Evolutionary conservation across 2,888 invertebrate species (phyloP).

Genomic region (Philereme vetulata): DNA sequence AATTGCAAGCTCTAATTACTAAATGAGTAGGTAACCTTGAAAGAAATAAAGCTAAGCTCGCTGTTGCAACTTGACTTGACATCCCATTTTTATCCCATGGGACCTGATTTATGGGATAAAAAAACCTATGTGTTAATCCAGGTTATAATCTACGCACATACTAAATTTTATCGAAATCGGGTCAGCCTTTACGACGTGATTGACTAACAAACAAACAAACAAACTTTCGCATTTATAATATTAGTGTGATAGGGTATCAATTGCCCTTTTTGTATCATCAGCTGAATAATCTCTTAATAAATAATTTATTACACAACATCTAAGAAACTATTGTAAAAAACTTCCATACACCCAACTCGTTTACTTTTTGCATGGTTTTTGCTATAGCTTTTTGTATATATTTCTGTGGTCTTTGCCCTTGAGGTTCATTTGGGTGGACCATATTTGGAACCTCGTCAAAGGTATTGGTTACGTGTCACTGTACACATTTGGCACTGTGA

Average conservation of each 20-base stretch:
- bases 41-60: no score
- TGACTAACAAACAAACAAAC: no score
- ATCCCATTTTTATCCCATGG: no score
- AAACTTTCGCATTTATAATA: no score
- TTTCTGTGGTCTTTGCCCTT: conserved; percentile 42
- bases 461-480: background rate
- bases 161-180: no score
- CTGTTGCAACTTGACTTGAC: no score
- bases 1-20: no score
- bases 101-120: no score
- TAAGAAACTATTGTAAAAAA: conserved; percentile 31
- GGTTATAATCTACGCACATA: no score
- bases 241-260: background rate
- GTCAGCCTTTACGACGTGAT: no score
- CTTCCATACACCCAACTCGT: conserved; percentile 19
- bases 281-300: conserved; percentile 18
- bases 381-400: conserved; percentile 29
- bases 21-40: no score
- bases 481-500: background rate
- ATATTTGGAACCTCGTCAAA: conserved; percentile 30
- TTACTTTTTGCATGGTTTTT: conserved; percentile 28
- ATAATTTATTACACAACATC: conserved; percentile 25
- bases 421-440: conserved; percentile 40
- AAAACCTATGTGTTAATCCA: no score
- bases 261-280: background rate